phyloP scores from a whole-genome alignment of 2,888 invertebrate species.

The Lepidocyrtoides sp. region DNA sequence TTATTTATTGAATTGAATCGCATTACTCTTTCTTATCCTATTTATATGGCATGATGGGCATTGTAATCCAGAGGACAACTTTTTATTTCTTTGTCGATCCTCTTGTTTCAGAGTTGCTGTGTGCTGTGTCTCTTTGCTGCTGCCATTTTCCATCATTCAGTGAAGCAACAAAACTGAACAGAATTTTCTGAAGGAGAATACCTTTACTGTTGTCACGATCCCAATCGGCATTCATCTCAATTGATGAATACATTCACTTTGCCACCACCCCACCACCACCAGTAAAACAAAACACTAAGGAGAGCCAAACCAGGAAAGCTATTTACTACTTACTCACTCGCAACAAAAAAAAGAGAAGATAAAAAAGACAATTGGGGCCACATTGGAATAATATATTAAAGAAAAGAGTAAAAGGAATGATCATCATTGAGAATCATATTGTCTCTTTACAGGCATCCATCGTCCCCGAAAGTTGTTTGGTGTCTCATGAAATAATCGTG shows the following conservation, averaged over 20 bases:
- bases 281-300: slow-evolving; percentile 3
- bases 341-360: slow-evolving; percentile 10
- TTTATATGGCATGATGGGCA: slow-evolving; percentile 47
- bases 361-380: slow-evolving; percentile 67
- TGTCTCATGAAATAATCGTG: slow-evolving; percentile 51
- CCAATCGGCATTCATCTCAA: slow-evolving; percentile 60
- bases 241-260: slow-evolving; percentile 73
- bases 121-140: not conserved
- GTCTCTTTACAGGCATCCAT: slow-evolving; percentile 70
- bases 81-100: slow-evolving; percentile 4
- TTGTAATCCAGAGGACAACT: slow-evolving; percentile 52
- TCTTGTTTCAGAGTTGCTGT: not conserved
- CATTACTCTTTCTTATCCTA: slow-evolving; percentile 63
- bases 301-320: not conserved
- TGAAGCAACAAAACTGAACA: not conserved
- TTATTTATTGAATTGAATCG: slow-evolving; percentile 61
- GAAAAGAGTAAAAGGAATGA: slow-evolving; percentile 69
- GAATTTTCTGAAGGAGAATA: slow-evolving; percentile 39
- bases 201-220: slow-evolving; percentile 71
- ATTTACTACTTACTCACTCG: slow-evolving; percentile 28
- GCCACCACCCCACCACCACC: too few relatives aligned
- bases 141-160: slow-evolving; percentile 57
- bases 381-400: slow-evolving; percentile 80
- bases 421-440: slow-evolving; percentile 75
- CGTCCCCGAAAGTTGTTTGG: slow-evolving; percentile 15